Evolutionary conservation across 2,888 invertebrate genomes (phyloP), one percentile per base, ranked within the genome.

Genomic region (Acronicta alni): DNA sequence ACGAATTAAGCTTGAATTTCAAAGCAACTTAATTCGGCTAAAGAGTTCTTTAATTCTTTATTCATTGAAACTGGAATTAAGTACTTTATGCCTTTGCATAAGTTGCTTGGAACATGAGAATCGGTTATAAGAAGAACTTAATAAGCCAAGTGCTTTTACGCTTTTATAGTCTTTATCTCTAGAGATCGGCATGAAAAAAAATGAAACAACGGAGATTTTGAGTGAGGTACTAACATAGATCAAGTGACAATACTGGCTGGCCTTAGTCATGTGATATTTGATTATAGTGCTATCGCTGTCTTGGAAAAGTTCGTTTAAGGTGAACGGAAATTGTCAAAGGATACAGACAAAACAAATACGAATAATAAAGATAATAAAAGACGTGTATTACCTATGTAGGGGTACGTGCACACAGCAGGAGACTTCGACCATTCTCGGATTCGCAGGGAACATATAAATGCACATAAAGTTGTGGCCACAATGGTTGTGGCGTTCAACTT

Each of bases 391-490:
- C n/a, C n/a, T n/a, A 55, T 32, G 56, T 57, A 52, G 53, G 49
- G 57, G 57, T 66, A 46, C 37, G 32, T 30, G 4, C 47, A 67
- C 62, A 57, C 77, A 64, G 57, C 75, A 46, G 72, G 67, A 37
- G 54, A 56, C 55, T 55, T 35, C 23, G 37, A 18, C 54, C 48
- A 46, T 56, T 74, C 61, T 41, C 15, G 39, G 61, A 64, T 74
- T 75, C 57, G 64, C 78, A 72, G 44, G 60, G 59, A 64, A 70
- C 65, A 71, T 63, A 65, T 72, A 73, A 81, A 81, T 81, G 79
- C 80, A 83, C 79, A 79, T 82, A 82, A 79, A 72, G 80, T 77
- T 79, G 79, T 79, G 79, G 79, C 82, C 82, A 88, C 87, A 89
- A 89, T 88, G 73, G 67, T 51, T 42, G 67, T 75, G 81, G 72